Conservation (phyloP, 2,113 vertebrate genomes). For the Psephotus haematonotus region DNA sequence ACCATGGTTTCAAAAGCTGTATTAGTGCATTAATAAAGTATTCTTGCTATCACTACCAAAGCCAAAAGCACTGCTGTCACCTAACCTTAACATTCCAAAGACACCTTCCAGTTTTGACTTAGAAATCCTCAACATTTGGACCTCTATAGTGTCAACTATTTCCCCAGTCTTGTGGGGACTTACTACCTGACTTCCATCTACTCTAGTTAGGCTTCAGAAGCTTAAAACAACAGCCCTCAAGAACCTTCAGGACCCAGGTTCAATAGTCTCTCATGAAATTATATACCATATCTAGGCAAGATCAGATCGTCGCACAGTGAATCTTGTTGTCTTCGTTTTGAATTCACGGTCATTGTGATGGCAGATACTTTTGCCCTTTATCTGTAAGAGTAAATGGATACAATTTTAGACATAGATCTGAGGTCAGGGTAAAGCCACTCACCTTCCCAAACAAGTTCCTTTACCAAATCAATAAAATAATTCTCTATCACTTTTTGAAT, state of each 20-base stretch:
- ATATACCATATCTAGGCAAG: not conserved
- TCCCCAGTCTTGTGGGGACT: not conserved
- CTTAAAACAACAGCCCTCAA: not conserved
- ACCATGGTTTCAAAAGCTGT: not conserved
- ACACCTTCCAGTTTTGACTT: not conserved
- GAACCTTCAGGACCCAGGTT: not conserved
- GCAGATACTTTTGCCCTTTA: not conserved
- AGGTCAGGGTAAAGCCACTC: not conserved
- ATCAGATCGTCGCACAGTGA: not conserved
- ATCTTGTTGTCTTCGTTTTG: not conserved
- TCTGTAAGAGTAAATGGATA: not conserved
- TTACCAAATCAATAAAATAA: not conserved
- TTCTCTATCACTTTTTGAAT: not conserved
- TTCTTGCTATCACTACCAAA: not conserved
- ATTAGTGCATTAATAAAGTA: not conserved
- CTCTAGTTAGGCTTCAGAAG: not conserved
- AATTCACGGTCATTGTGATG: not conserved
- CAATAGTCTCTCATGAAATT: not conserved
- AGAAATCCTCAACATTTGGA: not conserved
- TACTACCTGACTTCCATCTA: not conserved
- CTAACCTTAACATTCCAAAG: not conserved
- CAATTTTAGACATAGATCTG: not conserved
- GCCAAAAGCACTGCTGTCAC: rapidly evolving
- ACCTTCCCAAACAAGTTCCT: not conserved
- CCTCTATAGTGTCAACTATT: not conserved